Evolutionary conservation across 2,888 invertebrate species (phyloP).

Genomic region (Yponomeuta malinellus): DNA sequence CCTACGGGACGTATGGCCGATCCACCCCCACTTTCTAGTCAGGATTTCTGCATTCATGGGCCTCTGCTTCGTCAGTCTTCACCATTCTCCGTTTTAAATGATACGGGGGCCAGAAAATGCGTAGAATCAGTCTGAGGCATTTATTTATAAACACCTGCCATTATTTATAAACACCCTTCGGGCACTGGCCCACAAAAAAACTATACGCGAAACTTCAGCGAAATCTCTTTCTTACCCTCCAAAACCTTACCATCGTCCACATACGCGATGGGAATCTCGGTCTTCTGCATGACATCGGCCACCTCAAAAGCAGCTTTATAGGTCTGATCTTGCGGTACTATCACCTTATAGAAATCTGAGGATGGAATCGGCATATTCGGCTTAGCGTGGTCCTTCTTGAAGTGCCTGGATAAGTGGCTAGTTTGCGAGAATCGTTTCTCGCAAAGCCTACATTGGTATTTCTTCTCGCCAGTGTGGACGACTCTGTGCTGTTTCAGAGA

Average conservation of each 20-base stretch:
- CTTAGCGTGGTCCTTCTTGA: slow-evolving; percentile 58
- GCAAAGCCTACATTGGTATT: slow-evolving; percentile 64
- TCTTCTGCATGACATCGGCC: not conserved
- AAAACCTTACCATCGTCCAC: not conserved
- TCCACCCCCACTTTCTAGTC: too few species aligned
- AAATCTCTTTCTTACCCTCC: not conserved
- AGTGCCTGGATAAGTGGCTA: slow-evolving; percentile 61
- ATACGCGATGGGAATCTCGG: not conserved
- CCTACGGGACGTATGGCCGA: too few species aligned
- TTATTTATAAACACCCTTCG: too few species aligned
- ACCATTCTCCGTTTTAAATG: too few species aligned
- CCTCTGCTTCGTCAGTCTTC: too few species aligned
- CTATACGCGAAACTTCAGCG: slow-evolving; percentile 20
- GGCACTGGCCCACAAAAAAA: slow-evolving; percentile 23
- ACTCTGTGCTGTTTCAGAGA: slow-evolving; percentile 62
- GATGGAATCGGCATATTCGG: slow-evolving; percentile 51
- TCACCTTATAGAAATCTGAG: slow-evolving; percentile 46
- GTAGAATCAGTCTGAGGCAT: too few species aligned
- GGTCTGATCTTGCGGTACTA: slow-evolving; percentile 27
- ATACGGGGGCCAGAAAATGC: too few species aligned
- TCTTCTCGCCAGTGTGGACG: slow-evolving; percentile 65
- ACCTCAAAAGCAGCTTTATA: not conserved
- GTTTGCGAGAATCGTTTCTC: slow-evolving; percentile 63
- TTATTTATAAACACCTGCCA: too few species aligned
- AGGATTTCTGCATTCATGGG: too few species aligned